A percentile compares a stretch with the other conserved stretches of the same genome.
Evolutionary conservation across 2,888 invertebrate genomes (phyloP).

Genomic region (Isoperla grammatica): DNA sequence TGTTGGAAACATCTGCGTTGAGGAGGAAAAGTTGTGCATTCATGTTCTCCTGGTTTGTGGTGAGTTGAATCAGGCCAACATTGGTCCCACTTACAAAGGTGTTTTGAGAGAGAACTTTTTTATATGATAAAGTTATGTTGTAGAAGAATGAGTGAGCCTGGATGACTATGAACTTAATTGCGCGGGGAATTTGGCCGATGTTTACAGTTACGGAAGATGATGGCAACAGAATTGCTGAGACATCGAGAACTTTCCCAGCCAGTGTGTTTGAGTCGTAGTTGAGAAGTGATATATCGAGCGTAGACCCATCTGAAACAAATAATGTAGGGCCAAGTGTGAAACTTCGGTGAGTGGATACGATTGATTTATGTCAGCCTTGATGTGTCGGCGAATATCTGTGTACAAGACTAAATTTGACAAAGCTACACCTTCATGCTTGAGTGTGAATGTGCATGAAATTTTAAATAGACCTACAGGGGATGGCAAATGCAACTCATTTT

Average conservation of each 20-base stretch:
- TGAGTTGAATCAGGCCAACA: slow-evolving; percentile 50
- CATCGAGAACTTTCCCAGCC: slow-evolving; percentile 34
- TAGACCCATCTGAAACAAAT: slow-evolving; percentile 32
- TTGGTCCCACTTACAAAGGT: slow-evolving; percentile 53
- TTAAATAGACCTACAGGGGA: too few species aligned
- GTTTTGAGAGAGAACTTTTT: slow-evolving; percentile 38
- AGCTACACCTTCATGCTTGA: too few species aligned
- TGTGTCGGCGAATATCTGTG: too few species aligned
- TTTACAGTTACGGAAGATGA: slow-evolving; percentile 39
- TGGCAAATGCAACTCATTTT: too few species aligned
- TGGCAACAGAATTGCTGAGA: slow-evolving; percentile 35
- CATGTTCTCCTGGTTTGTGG: slow-evolving; percentile 31
- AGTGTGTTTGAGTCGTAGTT: slow-evolving; percentile 36
- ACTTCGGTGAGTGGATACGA: too few species aligned
- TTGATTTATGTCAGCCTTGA: too few species aligned
- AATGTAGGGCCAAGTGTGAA: neutral
- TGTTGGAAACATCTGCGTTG: slow-evolving; percentile 42
- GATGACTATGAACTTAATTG: slow-evolving; percentile 52
- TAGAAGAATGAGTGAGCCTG: slow-evolving; percentile 59
- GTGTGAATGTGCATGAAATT: too few species aligned
- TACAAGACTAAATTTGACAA: too few species aligned
- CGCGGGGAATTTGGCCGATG: slow-evolving; percentile 45
- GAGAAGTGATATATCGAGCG: slow-evolving; percentile 35
- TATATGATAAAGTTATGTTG: slow-evolving; percentile 53
- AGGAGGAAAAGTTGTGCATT: slow-evolving; percentile 44